Percentiles rank a stretch among this genome's conserved stretches.
Conservation (phyloP, 2,888 invertebrate genomes). For the Thymelicus lineola region DNA sequence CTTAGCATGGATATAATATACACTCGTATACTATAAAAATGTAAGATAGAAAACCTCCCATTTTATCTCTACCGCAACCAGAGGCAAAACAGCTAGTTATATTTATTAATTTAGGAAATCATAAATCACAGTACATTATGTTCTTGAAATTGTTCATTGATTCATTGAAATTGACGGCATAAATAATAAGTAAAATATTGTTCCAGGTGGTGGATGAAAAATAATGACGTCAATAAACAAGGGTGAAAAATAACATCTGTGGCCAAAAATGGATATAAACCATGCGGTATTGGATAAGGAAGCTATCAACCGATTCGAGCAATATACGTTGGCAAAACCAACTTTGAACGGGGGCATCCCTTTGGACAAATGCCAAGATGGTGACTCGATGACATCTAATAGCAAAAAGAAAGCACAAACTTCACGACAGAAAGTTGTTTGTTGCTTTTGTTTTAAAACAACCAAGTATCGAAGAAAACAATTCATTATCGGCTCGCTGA, state of each 20-base stretch:
- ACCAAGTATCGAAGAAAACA: conserved; percentile 84
- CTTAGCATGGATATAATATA: too few relatives aligned
- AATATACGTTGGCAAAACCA: conserved; percentile 80
- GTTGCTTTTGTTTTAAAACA: conserved; percentile 84
- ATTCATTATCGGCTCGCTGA: conserved; percentile 90
- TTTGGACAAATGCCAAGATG: conserved; percentile 84
- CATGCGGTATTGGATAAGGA: conserved; percentile 82
- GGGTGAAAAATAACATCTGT: conserved; percentile 61
- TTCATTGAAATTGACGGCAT: conserved; percentile 43
- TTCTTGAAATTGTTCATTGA: too few relatives aligned
- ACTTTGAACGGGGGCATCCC: conserved; percentile 80
- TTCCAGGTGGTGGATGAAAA: conserved; percentile 66
- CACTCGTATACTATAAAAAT: too few relatives aligned
- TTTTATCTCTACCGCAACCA: too few relatives aligned
- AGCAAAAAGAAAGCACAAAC: conserved; percentile 79
- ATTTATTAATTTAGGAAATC: not conserved
- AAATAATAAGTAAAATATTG: conserved; percentile 58
- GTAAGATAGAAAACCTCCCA: too few relatives aligned
- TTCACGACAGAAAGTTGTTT: conserved; percentile 80
- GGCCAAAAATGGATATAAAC: conserved; percentile 77
- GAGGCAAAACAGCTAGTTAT: too few relatives aligned
- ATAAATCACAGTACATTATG: not conserved
- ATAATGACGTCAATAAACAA: conserved; percentile 67
- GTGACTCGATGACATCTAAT: conserved; percentile 79
- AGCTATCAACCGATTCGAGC: conserved; percentile 80